Conservation (phyloP, 2,888 invertebrate genomes). For the Drosophila cognata region DNA sequence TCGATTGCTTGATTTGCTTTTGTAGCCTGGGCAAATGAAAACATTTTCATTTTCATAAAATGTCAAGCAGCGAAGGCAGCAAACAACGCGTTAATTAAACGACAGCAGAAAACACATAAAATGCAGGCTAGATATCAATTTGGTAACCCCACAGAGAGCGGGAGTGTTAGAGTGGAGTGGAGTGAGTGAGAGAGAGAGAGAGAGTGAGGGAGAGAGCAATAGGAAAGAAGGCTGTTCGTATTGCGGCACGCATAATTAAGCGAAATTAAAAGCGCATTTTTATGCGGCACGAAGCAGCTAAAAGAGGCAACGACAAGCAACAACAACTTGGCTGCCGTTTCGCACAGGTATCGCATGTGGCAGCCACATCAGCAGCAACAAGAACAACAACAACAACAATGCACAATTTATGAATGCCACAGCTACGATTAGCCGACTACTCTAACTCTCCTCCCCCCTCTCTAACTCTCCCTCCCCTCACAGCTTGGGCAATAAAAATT, state of each 20-base stretch:
- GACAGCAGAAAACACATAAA: constrained; percentile 65
- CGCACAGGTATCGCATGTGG: constrained; percentile 79
- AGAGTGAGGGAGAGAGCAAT: neutral
- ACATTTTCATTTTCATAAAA: constrained; percentile 77
- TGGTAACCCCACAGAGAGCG: constrained; percentile 13
- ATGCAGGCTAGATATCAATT: constrained; percentile 72
- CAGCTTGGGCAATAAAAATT: constrained; percentile 78
- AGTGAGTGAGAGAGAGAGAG: neutral
- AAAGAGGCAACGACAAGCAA: constrained; percentile 37
- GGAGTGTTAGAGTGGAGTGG: neutral
- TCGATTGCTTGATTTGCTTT: constrained; percentile 25
- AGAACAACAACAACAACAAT: constrained; percentile 25
- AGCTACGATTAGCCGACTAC: constrained; percentile 55
- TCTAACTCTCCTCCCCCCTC: neutral
- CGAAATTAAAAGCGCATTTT: constrained; percentile 78
- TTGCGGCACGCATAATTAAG: constrained; percentile 71
- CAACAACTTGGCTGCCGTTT: constrained; percentile 53
- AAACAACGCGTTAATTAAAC: constrained; percentile 70
- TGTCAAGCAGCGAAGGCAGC: constrained; percentile 49
- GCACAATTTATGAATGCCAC: constrained; percentile 78
- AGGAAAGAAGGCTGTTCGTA: neutral
- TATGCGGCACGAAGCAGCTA: constrained; percentile 70
- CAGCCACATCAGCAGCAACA: constrained; percentile 55
- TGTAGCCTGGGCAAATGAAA: constrained; percentile 56
- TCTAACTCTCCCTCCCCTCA: neutral